A percentile compares a stretch with the other conserved stretches of the same genome.
These are phyloP conservation scores for Dasyurus viverrinus DNA, from an alignment of 2,113 vertebrate species.

Conservation along the genomic window DNA sequence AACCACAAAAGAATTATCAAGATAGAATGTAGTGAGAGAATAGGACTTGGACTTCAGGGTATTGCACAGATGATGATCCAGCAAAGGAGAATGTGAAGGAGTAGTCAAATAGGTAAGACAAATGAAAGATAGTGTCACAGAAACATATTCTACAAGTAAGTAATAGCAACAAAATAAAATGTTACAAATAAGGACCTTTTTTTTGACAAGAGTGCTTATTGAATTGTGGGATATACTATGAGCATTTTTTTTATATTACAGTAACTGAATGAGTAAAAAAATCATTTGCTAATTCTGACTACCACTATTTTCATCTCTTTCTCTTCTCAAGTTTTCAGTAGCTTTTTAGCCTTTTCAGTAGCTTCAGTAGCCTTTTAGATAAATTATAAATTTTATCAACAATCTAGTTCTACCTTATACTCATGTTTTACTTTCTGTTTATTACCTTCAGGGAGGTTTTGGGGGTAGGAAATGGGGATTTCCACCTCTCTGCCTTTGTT, in stretches of 20 bases:
- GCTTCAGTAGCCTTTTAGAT: no score
- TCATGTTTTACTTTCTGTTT: neutral
- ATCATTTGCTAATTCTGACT: neutral
- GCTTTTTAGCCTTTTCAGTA: no score
- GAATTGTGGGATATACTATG: neutral
- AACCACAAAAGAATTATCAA: neutral
- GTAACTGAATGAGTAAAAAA: neutral
- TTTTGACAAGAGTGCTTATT: neutral
- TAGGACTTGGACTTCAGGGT: neutral
- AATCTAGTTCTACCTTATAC: neutral
- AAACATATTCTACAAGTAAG: neutral
- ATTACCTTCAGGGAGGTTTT: neutral
- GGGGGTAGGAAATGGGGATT: neutral
- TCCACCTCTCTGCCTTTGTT: neutral
- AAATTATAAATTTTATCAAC: neutral
- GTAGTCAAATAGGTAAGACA: neutral
- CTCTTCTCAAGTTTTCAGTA: neutral
- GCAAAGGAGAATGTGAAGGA: neutral
- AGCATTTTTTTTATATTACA: neutral
- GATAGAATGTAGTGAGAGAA: neutral
- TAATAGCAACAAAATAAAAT: neutral
- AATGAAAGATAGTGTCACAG: neutral
- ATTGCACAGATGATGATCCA: neutral
- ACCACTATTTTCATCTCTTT: neutral
- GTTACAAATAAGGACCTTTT: neutral